Evolutionary conservation across 2,888 invertebrate species (phyloP).

Genomic region (Noctua comes): DNA sequence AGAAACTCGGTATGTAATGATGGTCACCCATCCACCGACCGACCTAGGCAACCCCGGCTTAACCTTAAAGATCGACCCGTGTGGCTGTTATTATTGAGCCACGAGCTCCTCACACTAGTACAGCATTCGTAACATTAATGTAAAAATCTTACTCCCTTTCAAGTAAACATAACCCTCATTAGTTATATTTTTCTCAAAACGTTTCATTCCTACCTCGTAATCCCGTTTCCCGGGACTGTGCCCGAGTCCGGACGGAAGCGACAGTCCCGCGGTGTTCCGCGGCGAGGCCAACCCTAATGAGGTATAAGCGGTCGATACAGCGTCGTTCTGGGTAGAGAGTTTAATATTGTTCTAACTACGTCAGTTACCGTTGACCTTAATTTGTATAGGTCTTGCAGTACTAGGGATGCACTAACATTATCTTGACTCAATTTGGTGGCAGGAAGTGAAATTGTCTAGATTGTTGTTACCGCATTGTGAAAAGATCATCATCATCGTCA

Average conservation of each 20-base stretch:
- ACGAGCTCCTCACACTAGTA: not conserved
- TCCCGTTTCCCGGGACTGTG: constrained; percentile 57
- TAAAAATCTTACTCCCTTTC: not conserved
- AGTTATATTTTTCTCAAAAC: constrained; percentile 36
- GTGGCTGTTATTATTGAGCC: too few species aligned
- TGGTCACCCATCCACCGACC: too few species aligned
- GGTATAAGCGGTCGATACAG: constrained; percentile 54
- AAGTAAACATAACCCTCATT: constrained; percentile 28
- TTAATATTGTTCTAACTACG: constrained; percentile 13
- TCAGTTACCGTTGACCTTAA: constrained; percentile 36
- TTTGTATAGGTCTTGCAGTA: constrained; percentile 1
- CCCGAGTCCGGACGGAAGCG: constrained; percentile 54
- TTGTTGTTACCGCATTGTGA: too few species aligned
- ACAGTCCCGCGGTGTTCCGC: constrained; percentile 55
- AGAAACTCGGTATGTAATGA: too few species aligned
- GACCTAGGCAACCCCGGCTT: too few species aligned
- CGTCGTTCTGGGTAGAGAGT: not conserved
- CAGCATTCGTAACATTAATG: not conserved
- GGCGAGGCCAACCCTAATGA: constrained; percentile 58
- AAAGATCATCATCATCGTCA: too few species aligned
- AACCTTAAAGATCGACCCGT: too few species aligned
- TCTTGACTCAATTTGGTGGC: not conserved
- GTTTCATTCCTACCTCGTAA: constrained; percentile 24
- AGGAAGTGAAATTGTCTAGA: not conserved
- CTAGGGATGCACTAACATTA: not conserved